Evolutionary conservation across 2,888 invertebrate species (phyloP).

Genomic region (Brassicogethes aeneus): DNA sequence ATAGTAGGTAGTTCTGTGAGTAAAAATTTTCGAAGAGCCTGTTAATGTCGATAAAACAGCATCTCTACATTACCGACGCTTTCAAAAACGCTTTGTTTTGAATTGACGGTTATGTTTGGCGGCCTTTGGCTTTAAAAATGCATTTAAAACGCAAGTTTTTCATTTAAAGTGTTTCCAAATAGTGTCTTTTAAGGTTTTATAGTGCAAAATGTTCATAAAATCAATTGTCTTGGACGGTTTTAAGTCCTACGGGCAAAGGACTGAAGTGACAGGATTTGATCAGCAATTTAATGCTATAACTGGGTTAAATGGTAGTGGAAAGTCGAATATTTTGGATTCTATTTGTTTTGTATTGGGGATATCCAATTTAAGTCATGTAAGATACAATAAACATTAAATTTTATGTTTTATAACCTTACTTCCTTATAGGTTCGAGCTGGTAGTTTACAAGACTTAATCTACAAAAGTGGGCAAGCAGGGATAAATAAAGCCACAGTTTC

Average conservation of each 20-base stretch:
- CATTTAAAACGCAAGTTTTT: too few relatives aligned
- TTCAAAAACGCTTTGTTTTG: too few relatives aligned
- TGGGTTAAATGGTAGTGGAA: slow-evolving; percentile 95
- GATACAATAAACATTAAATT: slow-evolving; percentile 21
- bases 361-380: slow-evolving; percentile 81
- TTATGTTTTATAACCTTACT: neutral
- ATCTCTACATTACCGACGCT: too few relatives aligned
- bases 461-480: slow-evolving; percentile 94
- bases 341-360: slow-evolving; percentile 98
- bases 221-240: slow-evolving; percentile 92
- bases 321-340: slow-evolving; percentile 94
- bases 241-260: slow-evolving; percentile 92
- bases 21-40: too few relatives aligned
- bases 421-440: slow-evolving; percentile 73
- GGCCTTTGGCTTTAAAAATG: too few relatives aligned
- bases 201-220: slow-evolving; percentile 78
- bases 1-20: too few relatives aligned
- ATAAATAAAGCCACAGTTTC: slow-evolving; percentile 93
- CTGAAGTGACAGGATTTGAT: slow-evolving; percentile 89
- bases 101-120: too few relatives aligned
- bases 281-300: slow-evolving; percentile 95
- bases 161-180: too few relatives aligned
- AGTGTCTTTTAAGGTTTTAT: too few relatives aligned
- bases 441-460: slow-evolving; percentile 91
- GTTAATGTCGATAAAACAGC: too few relatives aligned